Evolutionary conservation across 1,140 invertebrate species (phyloP), one percentile per base, ranked within the genome.

Genomic region (Lysiphlebus fabarum): DNA sequence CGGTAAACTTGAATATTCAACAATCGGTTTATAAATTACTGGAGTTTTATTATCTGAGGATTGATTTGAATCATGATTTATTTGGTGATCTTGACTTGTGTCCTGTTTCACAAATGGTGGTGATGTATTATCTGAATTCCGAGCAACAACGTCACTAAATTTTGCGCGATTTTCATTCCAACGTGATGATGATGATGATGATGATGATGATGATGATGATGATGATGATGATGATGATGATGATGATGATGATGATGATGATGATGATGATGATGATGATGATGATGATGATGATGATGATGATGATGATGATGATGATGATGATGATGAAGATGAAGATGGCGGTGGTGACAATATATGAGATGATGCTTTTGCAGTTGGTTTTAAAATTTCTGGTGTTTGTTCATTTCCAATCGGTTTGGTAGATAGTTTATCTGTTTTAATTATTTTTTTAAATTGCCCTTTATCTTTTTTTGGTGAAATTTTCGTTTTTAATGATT

Each of bases 81-180:
- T 8, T 6, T 43, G 42, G 6, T n/a, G 42, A 43, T 43, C 6
- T 12, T 8, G 42, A 43, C 2, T 50, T 36, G 38, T 58, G 53
- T 41, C 41, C 42, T 5, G 37, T 12, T 66, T 26, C 65, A 67
- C 10, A 55, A 66, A 73, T 2, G 65, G 51, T n/a, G 62, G 62
- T 0, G 70, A 70, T 2, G 69, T 48, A 36, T 60, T 71, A 14
- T 79, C 74, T 36, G 72, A 74, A 67, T 68, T 80, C 5, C 79
- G 68, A 5, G 83, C 83, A 5, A 85, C 83, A 4, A 85, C 83
- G 50, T 84, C 82, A 56, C 83, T 85, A 59, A 85, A 85, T 53
- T 71, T 80, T 0, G 83, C 82, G 34, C 81, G 63, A 62, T 82
- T 82, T 65, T 84, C 79, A 47, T 78, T 75, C 83, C 83, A 83